Evolutionary conservation across 2,888 invertebrate species (phyloP).

Genomic region (Drosophila melanosoma): DNA sequence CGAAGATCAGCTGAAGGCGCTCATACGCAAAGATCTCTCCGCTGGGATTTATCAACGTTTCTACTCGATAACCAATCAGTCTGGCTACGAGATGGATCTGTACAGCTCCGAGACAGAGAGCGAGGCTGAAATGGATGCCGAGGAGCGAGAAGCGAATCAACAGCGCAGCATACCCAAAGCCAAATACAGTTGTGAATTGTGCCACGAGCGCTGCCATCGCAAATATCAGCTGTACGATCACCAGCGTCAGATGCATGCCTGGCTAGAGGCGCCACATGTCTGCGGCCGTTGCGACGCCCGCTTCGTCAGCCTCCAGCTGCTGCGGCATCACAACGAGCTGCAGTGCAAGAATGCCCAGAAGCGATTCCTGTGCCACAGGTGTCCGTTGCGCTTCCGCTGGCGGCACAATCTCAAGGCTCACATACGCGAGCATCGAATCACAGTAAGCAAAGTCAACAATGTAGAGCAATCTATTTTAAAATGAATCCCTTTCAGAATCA

Average conservation of each 20-base stretch:
- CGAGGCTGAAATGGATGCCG: constrained; percentile 56
- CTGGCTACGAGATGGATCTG: constrained; percentile 83
- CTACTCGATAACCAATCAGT: constrained; percentile 83
- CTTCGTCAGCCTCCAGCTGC: constrained; percentile 86
- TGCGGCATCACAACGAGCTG: constrained; percentile 86
- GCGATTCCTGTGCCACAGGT: constrained; percentile 80
- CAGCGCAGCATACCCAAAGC: constrained; percentile 35
- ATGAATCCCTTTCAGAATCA: constrained; percentile 48
- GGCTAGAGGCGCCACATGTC: constrained; percentile 86
- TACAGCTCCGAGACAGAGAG: constrained; percentile 77
- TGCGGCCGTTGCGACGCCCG: constrained; percentile 86
- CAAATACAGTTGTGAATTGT: constrained; percentile 79
- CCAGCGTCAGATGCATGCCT: constrained; percentile 74
- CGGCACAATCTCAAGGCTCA: constrained; percentile 82
- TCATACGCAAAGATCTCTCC: constrained; percentile 70
- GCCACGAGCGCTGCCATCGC: constrained; percentile 73
- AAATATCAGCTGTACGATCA: constrained; percentile 83
- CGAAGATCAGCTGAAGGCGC: constrained; percentile 58
- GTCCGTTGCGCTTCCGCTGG: constrained; percentile 83
- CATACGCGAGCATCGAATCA: constrained; percentile 59
- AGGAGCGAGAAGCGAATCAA: constrained; percentile 27
- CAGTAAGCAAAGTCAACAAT: constrained; percentile 18
- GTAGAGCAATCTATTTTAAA: background rate
- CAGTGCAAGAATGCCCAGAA: constrained; percentile 83
- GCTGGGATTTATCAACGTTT: constrained; percentile 76